These are phyloP conservation scores for Drosophila willistoni DNA, from an alignment of 1,140 invertebrate species.

Conservation along the genomic window DNA sequence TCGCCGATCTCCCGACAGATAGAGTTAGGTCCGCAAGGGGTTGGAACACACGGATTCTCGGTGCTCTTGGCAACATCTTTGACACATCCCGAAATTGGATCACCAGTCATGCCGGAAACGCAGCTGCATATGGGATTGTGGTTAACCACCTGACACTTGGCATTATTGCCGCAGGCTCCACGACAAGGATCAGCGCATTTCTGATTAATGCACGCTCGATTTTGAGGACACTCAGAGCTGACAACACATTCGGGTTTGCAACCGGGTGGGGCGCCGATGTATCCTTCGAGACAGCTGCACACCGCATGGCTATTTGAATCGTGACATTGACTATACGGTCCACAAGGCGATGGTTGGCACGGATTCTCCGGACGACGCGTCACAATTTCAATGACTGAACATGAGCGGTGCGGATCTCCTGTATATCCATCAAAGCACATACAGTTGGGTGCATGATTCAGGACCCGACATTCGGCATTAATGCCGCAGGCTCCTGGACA, in stretches of 20 bases:
- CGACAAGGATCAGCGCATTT: conserved; percentile 92
- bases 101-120: conserved; percentile 88
- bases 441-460: conserved; percentile 91
- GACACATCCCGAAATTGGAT: conserved; percentile 89
- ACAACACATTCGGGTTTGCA: conserved; percentile 93
- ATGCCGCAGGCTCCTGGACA: conserved; percentile 88
- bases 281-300: conserved; percentile 91
- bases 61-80: conserved; percentile 74
- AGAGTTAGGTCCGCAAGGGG: conserved; percentile 92
- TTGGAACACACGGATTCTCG: conserved; percentile 88
- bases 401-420: conserved; percentile 87
- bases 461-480: conserved; percentile 87
- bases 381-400: conserved; percentile 64
- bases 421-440: conserved; percentile 89
- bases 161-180: conserved; percentile 92
- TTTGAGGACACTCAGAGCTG: conserved; percentile 92
- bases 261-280: conserved; percentile 90
- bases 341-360: conserved; percentile 92
- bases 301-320: conserved; percentile 89
- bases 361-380: conserved; percentile 84
- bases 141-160: conserved; percentile 91
- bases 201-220: conserved; percentile 91
- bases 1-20: conserved; percentile 88
- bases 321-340: conserved; percentile 88
- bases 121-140: conserved; percentile 93